These are phyloP conservation scores for Elachura formosa DNA, from an alignment of 2,113 vertebrate genomes.

Conservation along the genomic window DNA sequence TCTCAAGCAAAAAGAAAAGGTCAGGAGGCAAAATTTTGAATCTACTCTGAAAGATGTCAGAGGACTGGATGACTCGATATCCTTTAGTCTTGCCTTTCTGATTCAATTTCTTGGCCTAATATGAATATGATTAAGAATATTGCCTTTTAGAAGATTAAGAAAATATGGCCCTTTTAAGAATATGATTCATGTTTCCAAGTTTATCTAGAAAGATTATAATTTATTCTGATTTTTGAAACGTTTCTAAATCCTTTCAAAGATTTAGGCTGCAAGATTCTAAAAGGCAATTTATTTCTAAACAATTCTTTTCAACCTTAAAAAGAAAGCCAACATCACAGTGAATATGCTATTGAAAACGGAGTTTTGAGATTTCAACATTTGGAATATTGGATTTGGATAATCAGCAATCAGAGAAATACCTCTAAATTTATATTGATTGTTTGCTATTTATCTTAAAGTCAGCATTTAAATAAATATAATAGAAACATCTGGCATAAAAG, in stretches of 20 bases:
- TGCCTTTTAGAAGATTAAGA: too few relatives aligned
- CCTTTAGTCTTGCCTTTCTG: neutral
- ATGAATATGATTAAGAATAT: neutral
- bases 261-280: neutral
- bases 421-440: neutral
- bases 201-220: neutral
- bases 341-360: neutral
- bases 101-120: neutral
- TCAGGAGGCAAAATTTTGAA: neutral
- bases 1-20: neutral
- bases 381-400: neutral
- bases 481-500: neutral
- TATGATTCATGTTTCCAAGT: neutral
- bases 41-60: neutral
- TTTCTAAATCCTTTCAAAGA: neutral
- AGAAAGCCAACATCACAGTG: neutral
- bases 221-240: neutral
- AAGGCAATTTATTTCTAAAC: neutral
- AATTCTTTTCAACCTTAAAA: neutral
- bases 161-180: neutral
- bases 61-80: neutral
- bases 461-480: neutral
- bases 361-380: neutral
- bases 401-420: neutral
- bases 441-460: neutral